Conservation (phyloP, 2,888 invertebrate genomes). For the Lasioglossum malachurum region DNA sequence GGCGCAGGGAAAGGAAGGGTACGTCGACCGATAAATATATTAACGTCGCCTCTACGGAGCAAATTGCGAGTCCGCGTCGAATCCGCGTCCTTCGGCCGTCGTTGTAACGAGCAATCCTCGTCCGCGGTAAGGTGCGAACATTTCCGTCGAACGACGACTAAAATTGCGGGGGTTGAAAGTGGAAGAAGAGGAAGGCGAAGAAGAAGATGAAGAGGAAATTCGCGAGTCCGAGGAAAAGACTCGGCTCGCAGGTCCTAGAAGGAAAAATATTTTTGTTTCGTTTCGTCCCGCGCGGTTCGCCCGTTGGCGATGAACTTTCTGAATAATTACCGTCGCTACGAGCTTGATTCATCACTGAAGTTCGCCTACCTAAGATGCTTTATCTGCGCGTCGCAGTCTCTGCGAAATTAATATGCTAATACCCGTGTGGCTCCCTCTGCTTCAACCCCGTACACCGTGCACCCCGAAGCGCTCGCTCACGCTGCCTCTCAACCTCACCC, state of each 20-base stretch:
- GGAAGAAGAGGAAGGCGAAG: not conserved
- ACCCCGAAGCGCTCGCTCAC: conserved; percentile 34
- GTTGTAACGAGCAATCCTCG: not conserved
- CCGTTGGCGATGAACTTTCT: conserved; percentile 79
- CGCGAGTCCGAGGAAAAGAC: conserved; percentile 40
- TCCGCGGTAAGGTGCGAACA: not conserved
- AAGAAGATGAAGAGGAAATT: conserved; percentile 31
- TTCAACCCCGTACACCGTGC: conserved; percentile 50
- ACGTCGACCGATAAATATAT: conserved; percentile 79
- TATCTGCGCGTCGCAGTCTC: conserved; percentile 84
- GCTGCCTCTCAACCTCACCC: not conserved
- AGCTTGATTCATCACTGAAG: conserved; percentile 84
- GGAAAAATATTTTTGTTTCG: conserved; percentile 82
- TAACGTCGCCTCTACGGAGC: conserved; percentile 78
- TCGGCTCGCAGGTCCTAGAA: conserved; percentile 67
- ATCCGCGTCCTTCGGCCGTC: not conserved
- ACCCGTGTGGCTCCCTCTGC: conserved; percentile 72
- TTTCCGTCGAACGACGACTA: not conserved
- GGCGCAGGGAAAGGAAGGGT: conserved; percentile 60
- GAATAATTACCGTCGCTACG: conserved; percentile 83
- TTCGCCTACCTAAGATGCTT: conserved; percentile 84
- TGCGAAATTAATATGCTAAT: conserved; percentile 84
- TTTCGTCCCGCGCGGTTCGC: conserved; percentile 66
- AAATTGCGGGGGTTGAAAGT: no score
- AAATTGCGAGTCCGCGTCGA: conserved; percentile 41